Percentiles rank a stretch among this genome's conserved stretches.
phyloP scores from a whole-genome alignment of 2,113 vertebrate species.

The Syngnathus scovelli region DNA sequence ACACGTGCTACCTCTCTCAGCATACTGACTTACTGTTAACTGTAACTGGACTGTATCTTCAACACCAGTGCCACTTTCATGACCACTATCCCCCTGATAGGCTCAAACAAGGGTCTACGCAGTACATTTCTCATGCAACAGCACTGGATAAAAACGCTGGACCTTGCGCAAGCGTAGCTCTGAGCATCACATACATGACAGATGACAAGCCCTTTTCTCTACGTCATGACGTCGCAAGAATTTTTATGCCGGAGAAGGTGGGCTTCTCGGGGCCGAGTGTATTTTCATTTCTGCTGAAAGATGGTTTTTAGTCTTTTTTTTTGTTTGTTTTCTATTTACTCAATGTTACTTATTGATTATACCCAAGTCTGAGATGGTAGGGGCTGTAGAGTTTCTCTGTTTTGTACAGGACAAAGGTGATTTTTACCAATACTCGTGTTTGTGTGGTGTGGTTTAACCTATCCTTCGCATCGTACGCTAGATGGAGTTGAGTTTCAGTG shows the following conservation, averaged over 20 bases:
- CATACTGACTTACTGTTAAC: conserved; percentile 73
- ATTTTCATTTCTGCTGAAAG: conserved; percentile 24
- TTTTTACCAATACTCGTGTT: conserved; percentile 67
- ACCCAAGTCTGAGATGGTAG: conserved; percentile 61
- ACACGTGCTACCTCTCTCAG: conserved; percentile 78
- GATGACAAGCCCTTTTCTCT: conserved; percentile 57
- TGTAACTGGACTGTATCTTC: conserved; percentile 71
- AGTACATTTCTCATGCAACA: conserved; percentile 65
- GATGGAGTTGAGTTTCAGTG: conserved; percentile 55
- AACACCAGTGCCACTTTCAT: conserved; percentile 67
- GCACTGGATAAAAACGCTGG: conserved; percentile 73
- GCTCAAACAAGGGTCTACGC: conserved; percentile 48
- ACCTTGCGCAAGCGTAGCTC: conserved; percentile 63
- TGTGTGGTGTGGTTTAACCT: conserved; percentile 55
- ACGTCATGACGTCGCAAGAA: conserved; percentile 63
- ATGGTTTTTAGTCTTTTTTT: conserved; percentile 49
- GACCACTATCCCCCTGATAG: conserved; percentile 54
- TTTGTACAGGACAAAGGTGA: conserved; percentile 78
- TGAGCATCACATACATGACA: conserved; percentile 59
- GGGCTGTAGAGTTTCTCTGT: conserved; percentile 56
- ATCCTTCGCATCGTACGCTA: conserved; percentile 45
- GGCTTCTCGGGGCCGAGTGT: conserved; percentile 55
- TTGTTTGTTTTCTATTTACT: conserved; percentile 11
- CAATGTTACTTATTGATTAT: conserved; percentile 52
- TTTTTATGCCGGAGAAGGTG: conserved; percentile 73